Percentiles rank a stretch among this genome's conserved stretches.
phyloP scores from a whole-genome alignment of 2,888 invertebrate species.

The Chalcosyrphus nemorum region DNA sequence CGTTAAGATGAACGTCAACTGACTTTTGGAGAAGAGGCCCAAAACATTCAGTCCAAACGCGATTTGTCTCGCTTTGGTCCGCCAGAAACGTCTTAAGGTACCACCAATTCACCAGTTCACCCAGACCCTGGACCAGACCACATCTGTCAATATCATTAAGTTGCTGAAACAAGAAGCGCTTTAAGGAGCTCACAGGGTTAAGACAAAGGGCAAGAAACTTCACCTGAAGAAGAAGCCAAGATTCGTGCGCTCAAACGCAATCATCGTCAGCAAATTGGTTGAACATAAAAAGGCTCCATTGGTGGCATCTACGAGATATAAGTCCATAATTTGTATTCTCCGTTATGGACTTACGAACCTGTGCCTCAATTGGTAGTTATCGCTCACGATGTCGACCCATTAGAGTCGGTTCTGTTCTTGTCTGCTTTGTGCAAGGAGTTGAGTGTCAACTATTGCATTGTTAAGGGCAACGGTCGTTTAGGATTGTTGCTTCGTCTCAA shows the following conservation, averaged over 20 bases:
- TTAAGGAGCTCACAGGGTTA: conserved; percentile 94
- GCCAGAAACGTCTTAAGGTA: conserved; percentile 98
- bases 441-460: conserved; percentile 99
- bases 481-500: conserved; percentile 98
- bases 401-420: conserved; percentile 98
- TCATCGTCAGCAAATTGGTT: conserved; percentile 95
- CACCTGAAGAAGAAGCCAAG: conserved; percentile 95
- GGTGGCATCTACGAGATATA: too few species aligned
- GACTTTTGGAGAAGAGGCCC: conserved; percentile 98
- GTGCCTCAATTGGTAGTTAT: conserved; percentile 98
- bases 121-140: conserved; percentile 97
- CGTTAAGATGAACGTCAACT: conserved; percentile 96
- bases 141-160: conserved; percentile 97
- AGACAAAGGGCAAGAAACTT: conserved; percentile 95
- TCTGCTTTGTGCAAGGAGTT: conserved; percentile 99
- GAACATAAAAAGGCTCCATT: conserved; percentile 99
- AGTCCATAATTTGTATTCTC: too few species aligned
- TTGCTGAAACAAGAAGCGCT: conserved; percentile 95
- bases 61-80: conserved; percentile 98
- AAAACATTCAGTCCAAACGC: conserved; percentile 98
- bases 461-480: conserved; percentile 98
- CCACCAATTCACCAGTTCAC: conserved; percentile 99
- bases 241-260: conserved; percentile 93
- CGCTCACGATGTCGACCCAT: conserved; percentile 99
- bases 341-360: too few species aligned